Conservation (phyloP, 2,113 vertebrate genomes). For the Pimephales promelas region DNA sequence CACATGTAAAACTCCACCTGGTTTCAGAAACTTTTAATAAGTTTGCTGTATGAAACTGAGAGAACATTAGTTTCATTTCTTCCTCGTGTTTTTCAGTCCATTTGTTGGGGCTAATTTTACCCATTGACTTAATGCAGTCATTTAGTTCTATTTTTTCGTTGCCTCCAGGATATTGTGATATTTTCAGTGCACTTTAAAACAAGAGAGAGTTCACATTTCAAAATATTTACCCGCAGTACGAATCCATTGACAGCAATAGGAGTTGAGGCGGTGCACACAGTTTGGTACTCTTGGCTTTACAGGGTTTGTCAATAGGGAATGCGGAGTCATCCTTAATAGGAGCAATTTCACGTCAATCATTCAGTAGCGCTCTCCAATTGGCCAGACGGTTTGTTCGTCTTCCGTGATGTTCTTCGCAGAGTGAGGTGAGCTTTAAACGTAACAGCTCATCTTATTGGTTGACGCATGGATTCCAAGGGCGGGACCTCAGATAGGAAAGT, state of each 20-base stretch:
- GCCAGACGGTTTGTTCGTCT: constrained; percentile 7
- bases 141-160: neutral
- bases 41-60: neutral
- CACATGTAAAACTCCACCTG: neutral
- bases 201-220: neutral
- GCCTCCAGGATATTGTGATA: neutral
- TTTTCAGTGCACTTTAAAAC: neutral
- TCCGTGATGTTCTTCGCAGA: too few species aligned
- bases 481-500: neutral
- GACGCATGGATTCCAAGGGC: neutral
- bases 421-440: constrained; percentile 8
- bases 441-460: constrained; percentile 56
- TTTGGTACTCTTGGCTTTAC: constrained; percentile 72
- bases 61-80: constrained; percentile 5
- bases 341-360: constrained; percentile 13
- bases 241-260: neutral
- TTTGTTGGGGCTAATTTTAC: neutral
- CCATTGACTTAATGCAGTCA: neutral
- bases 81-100: neutral
- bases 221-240: neutral
- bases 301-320: constrained; percentile 55
- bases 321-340: constrained; percentile 54
- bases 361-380: neutral
- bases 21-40: constrained; percentile 5
- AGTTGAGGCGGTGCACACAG: constrained; percentile 40